Percentiles rank a stretch among this genome's conserved stretches.
phyloP scores from a whole-genome alignment of 2,113 vertebrate species.

The Entosphenus tridentatus region DNA sequence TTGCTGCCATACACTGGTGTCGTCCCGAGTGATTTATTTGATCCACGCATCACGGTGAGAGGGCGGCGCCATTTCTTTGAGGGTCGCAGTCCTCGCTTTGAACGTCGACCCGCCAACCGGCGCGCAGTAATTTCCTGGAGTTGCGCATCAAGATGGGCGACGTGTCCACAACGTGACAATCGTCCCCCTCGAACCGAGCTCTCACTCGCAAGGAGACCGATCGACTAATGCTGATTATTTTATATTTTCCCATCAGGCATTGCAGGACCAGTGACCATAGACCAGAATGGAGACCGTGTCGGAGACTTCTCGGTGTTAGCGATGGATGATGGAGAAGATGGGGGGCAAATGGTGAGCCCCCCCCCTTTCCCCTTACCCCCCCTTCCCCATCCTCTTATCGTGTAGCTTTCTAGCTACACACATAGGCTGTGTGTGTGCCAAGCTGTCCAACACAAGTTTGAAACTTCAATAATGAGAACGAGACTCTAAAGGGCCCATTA shows the following conservation, averaged over 20 bases:
- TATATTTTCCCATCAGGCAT: constrained; percentile 2
- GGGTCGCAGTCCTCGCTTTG: background rate
- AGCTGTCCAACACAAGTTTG: too few relatives aligned
- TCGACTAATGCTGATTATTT: background rate
- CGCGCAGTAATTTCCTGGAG: background rate
- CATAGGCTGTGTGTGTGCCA: too few relatives aligned
- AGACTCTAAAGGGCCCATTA: too few relatives aligned
- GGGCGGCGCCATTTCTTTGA: too few relatives aligned
- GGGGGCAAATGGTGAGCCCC: background rate
- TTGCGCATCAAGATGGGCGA: background rate
- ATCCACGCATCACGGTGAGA: too few relatives aligned
- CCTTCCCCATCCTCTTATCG: too few relatives aligned
- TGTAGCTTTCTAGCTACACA: too few relatives aligned
- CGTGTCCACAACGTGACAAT: background rate
- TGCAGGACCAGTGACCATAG: constrained; percentile 4
- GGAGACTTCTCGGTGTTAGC: background rate
- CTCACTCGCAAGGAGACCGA: background rate
- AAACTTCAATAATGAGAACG: too few relatives aligned
- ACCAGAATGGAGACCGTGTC: constrained; percentile 2
- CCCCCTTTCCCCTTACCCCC: too few relatives aligned
- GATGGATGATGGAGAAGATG: background rate
- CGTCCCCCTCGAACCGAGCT: background rate
- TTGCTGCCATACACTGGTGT: too few relatives aligned
- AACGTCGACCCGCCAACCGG: background rate
- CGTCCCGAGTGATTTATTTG: too few relatives aligned